Conservation (phyloP, 37 sponge, comb jelly and placozoan genomes). For the Beroe forskalii region DNA sequence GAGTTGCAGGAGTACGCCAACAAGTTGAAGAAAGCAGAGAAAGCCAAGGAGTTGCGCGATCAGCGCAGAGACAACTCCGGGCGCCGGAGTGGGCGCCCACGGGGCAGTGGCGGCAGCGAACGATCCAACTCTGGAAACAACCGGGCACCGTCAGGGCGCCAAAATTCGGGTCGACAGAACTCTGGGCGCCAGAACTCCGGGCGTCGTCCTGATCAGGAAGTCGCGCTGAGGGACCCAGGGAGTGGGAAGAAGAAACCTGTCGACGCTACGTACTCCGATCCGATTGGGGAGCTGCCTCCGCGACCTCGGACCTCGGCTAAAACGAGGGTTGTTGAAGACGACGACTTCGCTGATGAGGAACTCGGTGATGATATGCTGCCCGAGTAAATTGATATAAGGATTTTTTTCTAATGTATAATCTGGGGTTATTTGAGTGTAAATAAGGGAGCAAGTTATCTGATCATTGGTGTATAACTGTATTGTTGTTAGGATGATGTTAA, state of each 20-base stretch:
- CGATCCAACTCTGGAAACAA: slow-evolving; percentile 1
- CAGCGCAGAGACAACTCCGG: slow-evolving; percentile 54
- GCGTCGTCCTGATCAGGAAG: not conserved
- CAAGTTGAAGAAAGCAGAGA: slow-evolving; percentile 88
- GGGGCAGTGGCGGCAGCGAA: slow-evolving; percentile 65
- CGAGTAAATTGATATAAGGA: slow-evolving; percentile 69
- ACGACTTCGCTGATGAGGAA: slow-evolving; percentile 86
- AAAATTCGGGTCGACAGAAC: slow-evolving; percentile 21
- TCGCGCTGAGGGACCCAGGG: not conserved
- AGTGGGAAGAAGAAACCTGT: slow-evolving; percentile 49
- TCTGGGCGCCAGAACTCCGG: slow-evolving; percentile 39
- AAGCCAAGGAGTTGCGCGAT: slow-evolving; percentile 70
- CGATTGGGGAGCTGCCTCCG: slow-evolving; percentile 83
- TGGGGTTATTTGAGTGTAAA: too few relatives aligned
- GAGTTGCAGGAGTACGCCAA: slow-evolving; percentile 82
- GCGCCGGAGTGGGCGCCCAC: slow-evolving; percentile 62
- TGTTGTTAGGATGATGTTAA: too few relatives aligned
- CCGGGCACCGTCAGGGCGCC: slow-evolving; percentile 4
- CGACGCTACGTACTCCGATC: slow-evolving; percentile 85
- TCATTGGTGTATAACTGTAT: too few relatives aligned
- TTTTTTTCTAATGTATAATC: too few relatives aligned
- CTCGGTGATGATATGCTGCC: slow-evolving; percentile 83
- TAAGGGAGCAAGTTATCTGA: too few relatives aligned
- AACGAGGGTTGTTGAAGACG: slow-evolving; percentile 66
- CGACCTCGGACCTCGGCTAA: slow-evolving; percentile 79